Evolutionary conservation across 2,797 vertebrate species (phyloP).

Genomic region (Otolemur crassicaudatus): DNA sequence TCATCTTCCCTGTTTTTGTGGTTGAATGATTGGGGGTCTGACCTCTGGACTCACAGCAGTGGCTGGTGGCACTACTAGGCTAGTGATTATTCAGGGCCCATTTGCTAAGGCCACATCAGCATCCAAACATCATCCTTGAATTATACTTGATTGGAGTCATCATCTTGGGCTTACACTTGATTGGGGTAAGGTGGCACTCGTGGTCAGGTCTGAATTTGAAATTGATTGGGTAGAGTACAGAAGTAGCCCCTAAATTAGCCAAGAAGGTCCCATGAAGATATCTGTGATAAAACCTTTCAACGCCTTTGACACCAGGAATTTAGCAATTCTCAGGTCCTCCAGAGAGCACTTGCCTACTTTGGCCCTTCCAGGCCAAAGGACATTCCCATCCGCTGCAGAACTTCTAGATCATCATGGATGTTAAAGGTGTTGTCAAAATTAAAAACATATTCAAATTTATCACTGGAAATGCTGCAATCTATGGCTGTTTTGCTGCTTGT

Average conservation of each 20-base stretch:
- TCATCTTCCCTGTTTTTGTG: conserved; percentile 91
- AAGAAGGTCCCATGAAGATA: conserved; percentile 88
- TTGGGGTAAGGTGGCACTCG: conserved; percentile 82
- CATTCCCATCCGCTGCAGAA: too few species aligned
- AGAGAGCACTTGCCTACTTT: too few species aligned
- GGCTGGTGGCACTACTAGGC: conserved; percentile 89
- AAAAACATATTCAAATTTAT: too few species aligned
- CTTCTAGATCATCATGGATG: too few species aligned
- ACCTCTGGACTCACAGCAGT: conserved; percentile 89
- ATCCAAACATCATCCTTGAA: conserved; percentile 87
- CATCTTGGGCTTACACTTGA: conserved; percentile 87
- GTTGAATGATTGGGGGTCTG: conserved; percentile 92
- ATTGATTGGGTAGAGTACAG: conserved; percentile 85
- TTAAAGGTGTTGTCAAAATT: too few species aligned
- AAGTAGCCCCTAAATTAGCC: conserved; percentile 88
- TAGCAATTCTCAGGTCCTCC: too few species aligned
- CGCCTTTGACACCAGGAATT: too few species aligned
- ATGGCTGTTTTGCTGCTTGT: too few species aligned
- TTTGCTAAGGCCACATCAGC: conserved; percentile 90
- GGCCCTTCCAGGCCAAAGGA: too few species aligned
- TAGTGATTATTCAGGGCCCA: conserved; percentile 87
- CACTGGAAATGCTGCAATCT: too few species aligned
- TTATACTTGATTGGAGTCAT: conserved; percentile 87
- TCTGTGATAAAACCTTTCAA: conserved; percentile 75
- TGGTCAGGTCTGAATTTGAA: conserved; percentile 81